Base-by-base conservation (phyloP, 2,797 vertebrate genomes). In the Avahi laniger region DNA sequence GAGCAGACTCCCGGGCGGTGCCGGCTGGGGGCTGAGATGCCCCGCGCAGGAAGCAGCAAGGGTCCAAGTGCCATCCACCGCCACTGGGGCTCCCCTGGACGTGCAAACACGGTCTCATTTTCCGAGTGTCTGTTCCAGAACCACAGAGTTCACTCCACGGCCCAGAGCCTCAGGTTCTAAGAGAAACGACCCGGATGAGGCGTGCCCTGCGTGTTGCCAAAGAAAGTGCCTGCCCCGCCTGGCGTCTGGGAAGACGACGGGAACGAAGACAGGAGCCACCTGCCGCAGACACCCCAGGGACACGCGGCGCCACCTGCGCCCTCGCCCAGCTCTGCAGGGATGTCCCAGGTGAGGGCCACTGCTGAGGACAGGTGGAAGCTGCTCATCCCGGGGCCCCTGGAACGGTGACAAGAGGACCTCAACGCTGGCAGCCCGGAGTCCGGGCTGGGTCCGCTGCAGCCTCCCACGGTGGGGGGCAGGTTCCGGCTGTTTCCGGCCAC, bases 301-400 rank as follows among this genome's bases (percentile, higher is more conserved):
- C 14, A 63, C 61, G 0, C 1, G 0, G 65, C 2, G 18, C 35
- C n/a, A 0, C 65, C 8, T 9, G n/a, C 9, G 9, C 65, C 8
- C 65, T 22, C 0, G 4, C n/a, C 65, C 65, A 4, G 28, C 65
- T 38, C n/a, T 35, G n/a, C 4, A 5, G n/a, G 65, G n/a, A 35
- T 18, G n/a, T n/a, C 63, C 61, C 15, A 0, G 28, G 57, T 24
- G 57, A 24, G 4, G 57, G 3, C 48, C 6, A 18, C 30, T 76
- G 18, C 73, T 24, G 15, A 30, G 38, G 7, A 33, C 30, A 15
- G 18, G 28, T 9, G 18, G 38, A 20, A 12, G 2, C 48, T 20
- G 4, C 54, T 43, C 15, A 24, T 20, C 69, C 20, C 7, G n/a
- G 52, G 57, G 13, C 10, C 41, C 33, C 13, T 46, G 38, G 69